phyloP scores from a whole-genome alignment of 2,113 vertebrate species.

The Nothoprocta perdicaria region DNA sequence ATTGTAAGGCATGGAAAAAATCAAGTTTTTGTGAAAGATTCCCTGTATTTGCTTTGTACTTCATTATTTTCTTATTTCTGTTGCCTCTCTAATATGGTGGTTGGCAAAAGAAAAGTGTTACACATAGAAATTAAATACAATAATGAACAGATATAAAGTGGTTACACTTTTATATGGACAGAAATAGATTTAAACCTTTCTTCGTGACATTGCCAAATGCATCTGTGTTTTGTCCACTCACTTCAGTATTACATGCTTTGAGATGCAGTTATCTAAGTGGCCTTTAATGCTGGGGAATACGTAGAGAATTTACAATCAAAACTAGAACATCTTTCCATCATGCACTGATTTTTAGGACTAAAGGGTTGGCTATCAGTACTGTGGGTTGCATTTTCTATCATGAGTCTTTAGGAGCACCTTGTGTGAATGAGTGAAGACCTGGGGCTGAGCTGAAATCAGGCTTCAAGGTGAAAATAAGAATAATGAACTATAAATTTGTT shows the following conservation, averaged over 20 bases:
- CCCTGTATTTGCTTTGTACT: neutral
- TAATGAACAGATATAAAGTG: neutral
- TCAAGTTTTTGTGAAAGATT: neutral
- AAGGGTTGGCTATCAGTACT: neutral
- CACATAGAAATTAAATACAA: neutral
- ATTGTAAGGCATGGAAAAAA: neutral
- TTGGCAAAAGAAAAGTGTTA: neutral
- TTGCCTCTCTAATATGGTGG: neutral
- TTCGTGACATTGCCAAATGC: neutral
- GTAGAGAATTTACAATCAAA: neutral
- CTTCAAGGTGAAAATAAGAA: neutral
- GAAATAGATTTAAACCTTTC: neutral
- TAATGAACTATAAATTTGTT: neutral
- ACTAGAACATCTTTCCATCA: neutral
- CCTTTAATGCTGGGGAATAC: neutral
- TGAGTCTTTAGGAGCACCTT: neutral
- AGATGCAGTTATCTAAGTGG: neutral
- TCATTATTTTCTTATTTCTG: neutral
- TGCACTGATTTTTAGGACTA: neutral
- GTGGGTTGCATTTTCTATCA: neutral
- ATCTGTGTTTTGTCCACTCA: neutral
- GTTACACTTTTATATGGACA: neutral
- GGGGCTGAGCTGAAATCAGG: neutral
- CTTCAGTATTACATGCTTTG: neutral
- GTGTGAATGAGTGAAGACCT: neutral